Evolutionary conservation across 2,888 invertebrate species (phyloP), one percentile per base, ranked within the genome.

Genomic region (Cabera pusaria): DNA sequence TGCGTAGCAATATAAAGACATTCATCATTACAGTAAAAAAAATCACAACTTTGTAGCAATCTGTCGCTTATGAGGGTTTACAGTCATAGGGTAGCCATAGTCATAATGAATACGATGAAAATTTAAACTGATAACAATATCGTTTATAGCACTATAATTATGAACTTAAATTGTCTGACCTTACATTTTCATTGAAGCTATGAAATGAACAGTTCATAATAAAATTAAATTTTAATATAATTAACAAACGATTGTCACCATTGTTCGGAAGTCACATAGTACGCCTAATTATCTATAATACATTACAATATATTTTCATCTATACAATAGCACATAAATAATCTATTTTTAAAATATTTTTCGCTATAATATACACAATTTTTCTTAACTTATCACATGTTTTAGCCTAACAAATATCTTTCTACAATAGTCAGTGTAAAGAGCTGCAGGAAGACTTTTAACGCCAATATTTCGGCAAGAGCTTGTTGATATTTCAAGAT

Each of bases 381-480:
- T 61, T 72, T 68, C 69, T 72, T 80, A 76, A 74, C 77, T 82
- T 85, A 88, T 88, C 86, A 88, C 87, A 83, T 84, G 62, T 52
- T 77, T 85, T 86, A 84, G 74, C 83, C 82, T 86, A 87, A 79
- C 67, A 78, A 80, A 82, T 80, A 77, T 80, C 73, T 68, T 68
- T 78, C 86, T 87, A 86, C 80, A 76, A 72, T 81, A 87, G 83
- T 86, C 88, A 88, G 88, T 88, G 88, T 88, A 88, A 70, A 88
- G 88, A 88, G 88, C 88, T 88, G 88, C 83, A 84, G 88, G 88
- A 88, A 88, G 87, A 88, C 88, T 66, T 87, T 74, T 62, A 73
- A 86, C 87, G 60, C 84, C 83, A 72, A 68, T 47, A 40, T 35
- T 33, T 23, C 16, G 42, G 38, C 9, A 12, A 14, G 6, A 35